Evolutionary conservation across 2,888 invertebrate species (phyloP).

Genomic region (Cryptocephalus primarius): DNA sequence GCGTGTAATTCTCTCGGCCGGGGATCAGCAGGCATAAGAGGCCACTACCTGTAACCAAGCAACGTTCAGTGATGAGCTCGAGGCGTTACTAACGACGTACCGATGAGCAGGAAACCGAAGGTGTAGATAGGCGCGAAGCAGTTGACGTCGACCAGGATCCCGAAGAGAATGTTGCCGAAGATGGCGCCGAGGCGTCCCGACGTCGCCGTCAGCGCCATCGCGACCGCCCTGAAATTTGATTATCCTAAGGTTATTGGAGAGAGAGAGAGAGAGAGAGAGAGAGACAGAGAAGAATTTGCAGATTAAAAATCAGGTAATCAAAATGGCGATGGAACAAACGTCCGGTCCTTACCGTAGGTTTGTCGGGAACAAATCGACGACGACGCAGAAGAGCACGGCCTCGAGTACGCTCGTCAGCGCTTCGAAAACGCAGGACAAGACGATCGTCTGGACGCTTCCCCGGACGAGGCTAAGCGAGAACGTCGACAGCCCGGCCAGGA

Average conservation of each 20-base stretch:
- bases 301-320: too few relatives aligned
- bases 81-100: constrained; percentile 32
- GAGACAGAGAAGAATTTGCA: too few relatives aligned
- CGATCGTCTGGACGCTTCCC: constrained; percentile 43
- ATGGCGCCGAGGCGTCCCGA: constrained; percentile 49
- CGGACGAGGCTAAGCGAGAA: constrained; percentile 44
- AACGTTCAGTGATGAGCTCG: not conserved
- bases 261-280: too few relatives aligned
- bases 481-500: constrained; percentile 44
- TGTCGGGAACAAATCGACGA: constrained; percentile 45
- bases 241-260: too few relatives aligned
- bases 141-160: constrained; percentile 45
- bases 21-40: constrained; percentile 44
- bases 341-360: constrained; percentile 21
- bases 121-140: constrained; percentile 49
- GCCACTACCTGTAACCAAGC: constrained; percentile 43
- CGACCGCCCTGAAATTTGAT: constrained; percentile 43
- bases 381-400: constrained; percentile 49
- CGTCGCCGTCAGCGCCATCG: constrained; percentile 49
- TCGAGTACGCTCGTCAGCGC: constrained; percentile 50
- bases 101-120: constrained; percentile 45
- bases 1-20: constrained; percentile 31
- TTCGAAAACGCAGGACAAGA: constrained; percentile 48
- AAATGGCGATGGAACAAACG: too few relatives aligned
- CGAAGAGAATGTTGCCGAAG: constrained; percentile 48